Evolutionary conservation across 1,140 invertebrate genomes (phyloP), one percentile per base, ranked within the genome.

Genomic region (Hyles euphorbiae): DNA sequence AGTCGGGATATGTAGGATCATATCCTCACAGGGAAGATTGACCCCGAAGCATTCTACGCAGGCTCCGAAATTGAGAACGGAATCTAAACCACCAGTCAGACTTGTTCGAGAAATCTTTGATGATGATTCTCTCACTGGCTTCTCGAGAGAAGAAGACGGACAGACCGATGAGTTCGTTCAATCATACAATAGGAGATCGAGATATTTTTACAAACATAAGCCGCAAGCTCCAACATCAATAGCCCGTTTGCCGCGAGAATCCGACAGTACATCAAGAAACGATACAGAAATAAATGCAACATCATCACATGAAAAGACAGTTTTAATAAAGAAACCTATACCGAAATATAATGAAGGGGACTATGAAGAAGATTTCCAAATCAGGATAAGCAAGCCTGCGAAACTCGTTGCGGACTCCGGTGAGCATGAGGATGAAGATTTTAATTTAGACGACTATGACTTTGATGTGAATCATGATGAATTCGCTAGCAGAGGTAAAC

Each of bases 391-490:
- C 49, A 62, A 56, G 53, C 61, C 57, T 53, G 67, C 61, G 8
- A 46, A 55, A 46, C 74, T 64, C 45, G 58, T 60, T 3, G 48
- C 56, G 34, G 82, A 84, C 47, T 80, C 76, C 0, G 68, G 67
- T 2, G 84, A 85, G 59, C 76, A 81, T 34, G 84, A 87, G 68
- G 84, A 87, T 34, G 82, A 85, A 63, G 84, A 87, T 57, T 85
- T 84, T 48, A 84, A 78, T 66, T 34, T 85, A 11, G 74, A 83
- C 43, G 84, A 87, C 52, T 87, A 87, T 12, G 84, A 87, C 44
- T 87, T 87, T 56, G 84, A 85, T 60, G 62, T 84, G 1, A 78
- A 80, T 60, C 84, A 85, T 50, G 84, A 87, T 45, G 84, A 87
- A 58, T 87, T 73, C 34, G 56, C 65, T n/a, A 72, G 76, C 0